These are phyloP conservation scores for Chaunax sp. DNA, from an alignment of 2,797 vertebrate species.

Conservation along the genomic window DNA sequence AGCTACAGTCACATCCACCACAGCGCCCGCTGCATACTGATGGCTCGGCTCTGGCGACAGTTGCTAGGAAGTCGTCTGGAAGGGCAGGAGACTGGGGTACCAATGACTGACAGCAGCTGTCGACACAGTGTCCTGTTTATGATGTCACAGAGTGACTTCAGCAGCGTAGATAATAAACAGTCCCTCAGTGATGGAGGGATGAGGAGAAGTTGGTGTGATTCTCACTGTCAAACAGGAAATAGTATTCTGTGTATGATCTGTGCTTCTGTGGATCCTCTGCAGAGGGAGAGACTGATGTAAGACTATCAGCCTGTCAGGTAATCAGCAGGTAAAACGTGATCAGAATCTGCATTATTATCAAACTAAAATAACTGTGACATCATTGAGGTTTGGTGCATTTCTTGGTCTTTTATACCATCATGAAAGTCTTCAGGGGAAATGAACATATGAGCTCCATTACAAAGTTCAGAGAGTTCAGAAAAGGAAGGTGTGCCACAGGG, in stretches of 20 bases:
- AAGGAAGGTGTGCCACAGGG: too few species aligned
- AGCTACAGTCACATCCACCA: constrained; percentile 18
- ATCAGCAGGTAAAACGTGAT: background rate
- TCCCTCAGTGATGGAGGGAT: background rate
- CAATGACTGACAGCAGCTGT: constrained; percentile 40
- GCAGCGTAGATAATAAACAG: constrained; percentile 2
- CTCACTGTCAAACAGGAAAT: background rate
- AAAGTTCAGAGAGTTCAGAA: too few species aligned
- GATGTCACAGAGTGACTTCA: constrained; percentile 25
- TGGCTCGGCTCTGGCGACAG: constrained; percentile 52
- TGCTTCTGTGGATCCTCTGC: background rate
- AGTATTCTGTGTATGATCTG: background rate
- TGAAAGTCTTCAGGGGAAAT: too few species aligned
- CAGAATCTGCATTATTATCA: too few species aligned
- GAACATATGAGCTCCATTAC: too few species aligned
- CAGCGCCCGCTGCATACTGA: constrained; percentile 56
- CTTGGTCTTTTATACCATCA: too few species aligned
- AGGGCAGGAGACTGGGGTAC: constrained; percentile 9
- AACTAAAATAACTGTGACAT: too few species aligned
- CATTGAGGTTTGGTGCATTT: too few species aligned
- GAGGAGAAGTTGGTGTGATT: background rate
- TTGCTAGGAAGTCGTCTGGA: constrained; percentile 63
- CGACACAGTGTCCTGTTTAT: background rate
- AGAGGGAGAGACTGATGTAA: background rate
- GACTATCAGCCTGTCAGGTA: background rate